These are phyloP conservation scores for Pipistrellus nathusii DNA, from an alignment of 2,797 vertebrate species.

Conservation along the genomic window DNA sequence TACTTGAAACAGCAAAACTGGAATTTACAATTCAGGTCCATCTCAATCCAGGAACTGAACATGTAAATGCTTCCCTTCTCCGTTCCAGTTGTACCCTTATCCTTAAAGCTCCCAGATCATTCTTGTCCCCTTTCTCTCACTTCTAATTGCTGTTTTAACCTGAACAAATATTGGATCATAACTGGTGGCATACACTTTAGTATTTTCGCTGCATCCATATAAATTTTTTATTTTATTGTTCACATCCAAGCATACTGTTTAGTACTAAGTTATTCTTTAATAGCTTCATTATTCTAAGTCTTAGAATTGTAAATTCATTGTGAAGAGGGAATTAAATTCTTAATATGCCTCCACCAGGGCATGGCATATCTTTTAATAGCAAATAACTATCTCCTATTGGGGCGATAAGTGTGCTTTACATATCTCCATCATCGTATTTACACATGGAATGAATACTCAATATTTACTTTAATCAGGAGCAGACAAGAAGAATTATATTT, in stretches of 20 bases:
- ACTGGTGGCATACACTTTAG: neutral
- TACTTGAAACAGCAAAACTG: conserved; percentile 45
- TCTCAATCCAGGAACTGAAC: neutral
- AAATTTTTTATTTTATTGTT: conserved; percentile 44
- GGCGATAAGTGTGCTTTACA: neutral
- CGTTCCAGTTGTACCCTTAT: neutral
- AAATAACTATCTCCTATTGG: neutral
- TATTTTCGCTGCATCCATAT: conserved; percentile 11
- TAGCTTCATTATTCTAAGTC: conserved; percentile 53
- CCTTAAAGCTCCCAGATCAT: neutral
- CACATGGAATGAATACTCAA: neutral
- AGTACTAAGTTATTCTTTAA: conserved; percentile 34
- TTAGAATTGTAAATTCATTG: conserved; percentile 55
- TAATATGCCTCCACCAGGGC: neutral
- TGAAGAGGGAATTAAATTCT: neutral
- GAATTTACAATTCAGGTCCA: conserved; percentile 8
- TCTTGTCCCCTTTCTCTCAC: neutral
- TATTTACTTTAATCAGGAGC: conserved; percentile 15
- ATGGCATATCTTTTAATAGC: neutral
- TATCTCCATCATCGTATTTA: neutral
- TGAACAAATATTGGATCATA: neutral
- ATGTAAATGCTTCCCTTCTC: neutral
- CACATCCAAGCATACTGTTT: neutral
- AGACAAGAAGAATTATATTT: neutral
- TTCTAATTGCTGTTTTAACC: neutral